A percentile compares a stretch with the other conserved stretches of the same genome.
Conservation (phyloP, 2,113 vertebrate species). For the Danio rerio region GRCz12tu NC_133182.1:72231001-72231500, state of each 20-base stretch:
- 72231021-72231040: too few species aligned
- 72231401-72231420: conserved; percentile 60
- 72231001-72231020: too few species aligned
- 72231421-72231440: conserved; percentile 92
- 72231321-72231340: conserved; percentile 70
- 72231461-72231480: conserved; percentile 88
- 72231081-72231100: too few species aligned
- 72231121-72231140: neutral
- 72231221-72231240: conserved; percentile 96
- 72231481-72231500: too few species aligned
- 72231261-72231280: conserved; percentile 96
- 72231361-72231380: neutral
- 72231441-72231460: conserved; percentile 92
- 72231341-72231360: neutral
- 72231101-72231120: neutral
- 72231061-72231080: too few species aligned
- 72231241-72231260: conserved; percentile 97
- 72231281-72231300: conserved; percentile 95
- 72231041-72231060: too few species aligned
- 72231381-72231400: neutral
- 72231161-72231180: conserved; percentile 83
- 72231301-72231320: conserved; percentile 87
- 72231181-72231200: conserved; percentile 97
- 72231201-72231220: conserved; percentile 99
- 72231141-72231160: neutral